phyloP scores from a whole-genome alignment of 1,140 invertebrate genomes.

The Tetranychus cinnabarinus region DNA sequence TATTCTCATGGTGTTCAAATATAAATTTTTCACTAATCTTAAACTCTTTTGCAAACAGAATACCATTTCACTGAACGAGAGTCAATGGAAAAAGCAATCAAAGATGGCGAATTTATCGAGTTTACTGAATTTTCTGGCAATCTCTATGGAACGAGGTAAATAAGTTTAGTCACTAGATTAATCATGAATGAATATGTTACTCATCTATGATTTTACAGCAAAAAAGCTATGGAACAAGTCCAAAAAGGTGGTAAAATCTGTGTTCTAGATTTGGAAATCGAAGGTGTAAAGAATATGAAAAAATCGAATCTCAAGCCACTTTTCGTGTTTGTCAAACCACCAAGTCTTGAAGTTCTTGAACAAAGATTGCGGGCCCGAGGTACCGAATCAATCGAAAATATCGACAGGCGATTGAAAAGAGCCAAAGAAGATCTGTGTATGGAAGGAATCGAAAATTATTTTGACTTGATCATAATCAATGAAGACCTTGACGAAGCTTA shows the following conservation, averaged over 20 bases:
- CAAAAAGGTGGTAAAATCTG: slow-evolving; percentile 56
- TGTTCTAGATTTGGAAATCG: slow-evolving; percentile 82
- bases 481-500: slow-evolving; percentile 74
- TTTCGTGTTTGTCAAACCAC: slow-evolving; percentile 81
- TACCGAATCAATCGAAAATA: slow-evolving; percentile 68
- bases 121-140: slow-evolving; percentile 75
- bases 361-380: slow-evolving; percentile 44
- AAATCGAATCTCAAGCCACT: slow-evolving; percentile 52
- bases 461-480: slow-evolving; percentile 76
- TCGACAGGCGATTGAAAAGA: slow-evolving; percentile 42
- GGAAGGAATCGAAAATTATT: slow-evolving; percentile 42
- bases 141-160: slow-evolving; percentile 78
- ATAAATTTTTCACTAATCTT: no score
- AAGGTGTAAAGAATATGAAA: slow-evolving; percentile 84
- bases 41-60: slow-evolving; percentile 24
- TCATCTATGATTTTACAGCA: slow-evolving; percentile 30
- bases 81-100: slow-evolving; percentile 50
- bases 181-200: neutral
- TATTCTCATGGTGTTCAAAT: no score
- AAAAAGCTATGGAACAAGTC: slow-evolving; percentile 58
- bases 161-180: slow-evolving; percentile 1
- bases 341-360: slow-evolving; percentile 47
- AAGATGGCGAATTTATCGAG: slow-evolving; percentile 71
- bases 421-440: slow-evolving; percentile 55
- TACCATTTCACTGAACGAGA: slow-evolving; percentile 62